A percentile compares a stretch with the other conserved stretches of the same genome.
Evolutionary conservation across 2,113 vertebrate genomes (phyloP).

Genomic region (Ciconia maguari): DNA sequence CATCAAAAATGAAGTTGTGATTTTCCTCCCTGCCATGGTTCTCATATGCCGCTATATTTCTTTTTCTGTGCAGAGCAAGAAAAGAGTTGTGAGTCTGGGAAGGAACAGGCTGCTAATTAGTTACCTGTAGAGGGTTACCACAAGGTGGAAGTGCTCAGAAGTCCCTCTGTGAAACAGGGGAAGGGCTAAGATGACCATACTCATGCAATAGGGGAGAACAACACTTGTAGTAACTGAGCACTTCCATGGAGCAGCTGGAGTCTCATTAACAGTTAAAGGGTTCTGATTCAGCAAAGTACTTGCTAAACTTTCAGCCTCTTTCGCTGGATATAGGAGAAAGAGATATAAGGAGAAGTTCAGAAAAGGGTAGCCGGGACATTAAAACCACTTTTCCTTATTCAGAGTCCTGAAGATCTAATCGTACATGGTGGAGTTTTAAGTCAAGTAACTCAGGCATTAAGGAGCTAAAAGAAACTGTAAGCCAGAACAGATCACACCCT

Average conservation of each 20-base stretch:
- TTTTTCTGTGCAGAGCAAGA: neutral
- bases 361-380: neutral
- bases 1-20: neutral
- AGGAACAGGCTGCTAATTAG: neutral
- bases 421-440: neutral
- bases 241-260: neutral
- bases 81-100: neutral
- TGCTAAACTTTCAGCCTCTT: neutral
- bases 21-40: neutral
- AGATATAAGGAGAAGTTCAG: neutral
- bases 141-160: neutral
- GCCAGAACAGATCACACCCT: neutral
- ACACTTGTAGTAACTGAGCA: neutral
- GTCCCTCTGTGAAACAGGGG: neutral
- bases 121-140: neutral
- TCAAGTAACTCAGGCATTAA: neutral
- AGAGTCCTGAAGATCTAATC: neutral
- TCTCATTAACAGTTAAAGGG: neutral
- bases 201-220: neutral
- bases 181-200: neutral
- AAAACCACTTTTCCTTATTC: neutral
- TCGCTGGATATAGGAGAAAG: neutral
- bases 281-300: neutral
- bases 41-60: neutral
- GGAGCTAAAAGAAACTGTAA: neutral